Conservation (phyloP, 2,113 vertebrate species). For the Pangasianodon hypophthalmus region DNA sequence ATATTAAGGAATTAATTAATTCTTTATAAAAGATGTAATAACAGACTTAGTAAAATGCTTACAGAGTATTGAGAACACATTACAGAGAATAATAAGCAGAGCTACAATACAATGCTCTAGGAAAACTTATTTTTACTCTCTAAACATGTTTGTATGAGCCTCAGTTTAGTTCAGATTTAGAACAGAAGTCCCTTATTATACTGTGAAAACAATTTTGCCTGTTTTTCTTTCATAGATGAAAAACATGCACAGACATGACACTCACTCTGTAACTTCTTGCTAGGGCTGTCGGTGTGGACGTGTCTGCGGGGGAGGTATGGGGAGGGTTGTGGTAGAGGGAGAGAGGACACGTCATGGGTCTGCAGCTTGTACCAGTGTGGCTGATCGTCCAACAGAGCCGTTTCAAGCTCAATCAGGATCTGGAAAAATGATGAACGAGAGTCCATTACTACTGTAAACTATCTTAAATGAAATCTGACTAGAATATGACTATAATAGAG, state of each 20-base stretch:
- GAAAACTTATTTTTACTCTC: background rate
- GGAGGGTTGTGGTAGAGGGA: conserved; percentile 97
- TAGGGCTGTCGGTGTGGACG: conserved; percentile 87
- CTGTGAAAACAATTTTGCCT: background rate
- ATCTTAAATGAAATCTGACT: background rate
- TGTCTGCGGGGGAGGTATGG: conserved; percentile 95
- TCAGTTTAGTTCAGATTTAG: background rate
- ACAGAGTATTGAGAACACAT: background rate
- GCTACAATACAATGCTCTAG: background rate
- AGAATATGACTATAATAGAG: background rate
- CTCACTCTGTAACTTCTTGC: conserved; percentile 98
- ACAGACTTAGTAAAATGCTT: background rate
- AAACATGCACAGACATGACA: background rate
- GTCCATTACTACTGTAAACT: background rate
- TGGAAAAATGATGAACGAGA: conserved; percentile 54
- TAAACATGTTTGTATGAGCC: background rate
- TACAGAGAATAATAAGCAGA: background rate
- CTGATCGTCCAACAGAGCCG: conserved; percentile 91
- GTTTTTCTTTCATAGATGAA: background rate
- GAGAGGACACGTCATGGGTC: conserved; percentile 92
- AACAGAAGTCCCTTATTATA: background rate
- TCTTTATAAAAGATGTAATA: background rate
- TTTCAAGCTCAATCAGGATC: conserved; percentile 97
- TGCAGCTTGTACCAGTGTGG: conserved; percentile 99
- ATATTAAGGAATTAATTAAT: too few relatives aligned